Conservation (phyloP, 2,113 vertebrate genomes). For the Pardalotus punctatus region DNA sequence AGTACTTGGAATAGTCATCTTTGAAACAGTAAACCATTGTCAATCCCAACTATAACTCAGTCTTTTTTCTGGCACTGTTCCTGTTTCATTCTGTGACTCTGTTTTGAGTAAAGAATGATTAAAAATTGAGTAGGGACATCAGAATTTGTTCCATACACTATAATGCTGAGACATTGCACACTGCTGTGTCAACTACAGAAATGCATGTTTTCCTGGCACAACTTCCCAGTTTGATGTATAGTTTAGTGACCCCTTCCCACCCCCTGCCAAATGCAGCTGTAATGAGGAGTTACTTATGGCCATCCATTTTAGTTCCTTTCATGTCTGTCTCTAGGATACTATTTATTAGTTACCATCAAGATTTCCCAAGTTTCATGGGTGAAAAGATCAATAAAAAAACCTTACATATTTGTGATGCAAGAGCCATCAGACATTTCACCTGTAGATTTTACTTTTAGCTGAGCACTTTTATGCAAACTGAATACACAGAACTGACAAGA, state of each 20-base stretch:
- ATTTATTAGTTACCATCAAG: background rate
- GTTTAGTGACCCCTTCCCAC: background rate
- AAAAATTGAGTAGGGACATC: background rate
- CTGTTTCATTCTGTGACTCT: background rate
- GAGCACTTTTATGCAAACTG: background rate
- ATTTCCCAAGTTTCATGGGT: background rate
- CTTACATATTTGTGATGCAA: background rate
- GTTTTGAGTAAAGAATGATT: conserved; percentile 8
- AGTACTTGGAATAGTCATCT: background rate
- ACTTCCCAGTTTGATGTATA: background rate
- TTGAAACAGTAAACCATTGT: background rate
- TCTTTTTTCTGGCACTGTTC: background rate
- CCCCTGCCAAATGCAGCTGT: background rate
- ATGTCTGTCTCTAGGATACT: background rate
- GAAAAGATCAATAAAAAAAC: background rate
- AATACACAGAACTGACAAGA: background rate
- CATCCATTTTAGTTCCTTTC: background rate
- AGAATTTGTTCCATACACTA: background rate
- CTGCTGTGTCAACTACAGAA: background rate
- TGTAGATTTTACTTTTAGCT: background rate
- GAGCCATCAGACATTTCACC: background rate
- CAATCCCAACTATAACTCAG: background rate
- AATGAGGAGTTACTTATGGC: conserved; percentile 8
- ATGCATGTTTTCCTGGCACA: background rate
- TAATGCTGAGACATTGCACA: background rate